Conservation (phyloP, 2,888 invertebrate genomes). For the Leptinotarsa tumamoca region DNA sequence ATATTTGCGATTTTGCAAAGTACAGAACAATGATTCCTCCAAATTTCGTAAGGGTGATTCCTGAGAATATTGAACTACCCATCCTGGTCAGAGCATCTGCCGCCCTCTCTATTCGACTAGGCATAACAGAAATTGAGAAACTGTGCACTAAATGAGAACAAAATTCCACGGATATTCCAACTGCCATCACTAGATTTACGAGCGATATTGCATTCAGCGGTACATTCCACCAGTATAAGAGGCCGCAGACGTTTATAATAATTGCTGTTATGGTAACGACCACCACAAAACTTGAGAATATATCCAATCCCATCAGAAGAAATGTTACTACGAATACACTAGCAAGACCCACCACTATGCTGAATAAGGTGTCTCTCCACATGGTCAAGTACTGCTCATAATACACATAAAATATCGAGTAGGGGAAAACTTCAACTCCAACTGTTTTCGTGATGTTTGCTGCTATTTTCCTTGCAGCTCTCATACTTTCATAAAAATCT, state of each 20-base stretch:
- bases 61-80: slow-evolving; percentile 96
- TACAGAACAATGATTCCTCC: slow-evolving; percentile 96
- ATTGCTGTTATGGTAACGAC: slow-evolving; percentile 95
- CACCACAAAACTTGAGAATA: slow-evolving; percentile 90
- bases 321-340: slow-evolving; percentile 97
- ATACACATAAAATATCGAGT: slow-evolving; percentile 97
- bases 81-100: slow-evolving; percentile 87
- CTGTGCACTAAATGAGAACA: slow-evolving; percentile 97
- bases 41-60: slow-evolving; percentile 98
- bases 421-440: slow-evolving; percentile 82
- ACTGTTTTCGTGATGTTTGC: slow-evolving; percentile 79
- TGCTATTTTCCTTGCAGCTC: slow-evolving; percentile 80
- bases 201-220: slow-evolving; percentile 96
- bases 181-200: slow-evolving; percentile 97
- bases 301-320: slow-evolving; percentile 91
- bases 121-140: slow-evolving; percentile 84
- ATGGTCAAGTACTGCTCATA: slow-evolving; percentile 99
- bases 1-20: slow-evolving; percentile 98
- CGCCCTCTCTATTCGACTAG: slow-evolving; percentile 80
- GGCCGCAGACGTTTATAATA: slow-evolving; percentile 89
- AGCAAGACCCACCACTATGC: slow-evolving; percentile 86
- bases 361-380: slow-evolving; percentile 90
- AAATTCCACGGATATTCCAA: slow-evolving; percentile 99
- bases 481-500: slow-evolving; percentile 91
- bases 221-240: slow-evolving; percentile 98